Evolutionary conservation across 1,140 invertebrate species (phyloP).

Genomic region (Megalopta genalis): DNA sequence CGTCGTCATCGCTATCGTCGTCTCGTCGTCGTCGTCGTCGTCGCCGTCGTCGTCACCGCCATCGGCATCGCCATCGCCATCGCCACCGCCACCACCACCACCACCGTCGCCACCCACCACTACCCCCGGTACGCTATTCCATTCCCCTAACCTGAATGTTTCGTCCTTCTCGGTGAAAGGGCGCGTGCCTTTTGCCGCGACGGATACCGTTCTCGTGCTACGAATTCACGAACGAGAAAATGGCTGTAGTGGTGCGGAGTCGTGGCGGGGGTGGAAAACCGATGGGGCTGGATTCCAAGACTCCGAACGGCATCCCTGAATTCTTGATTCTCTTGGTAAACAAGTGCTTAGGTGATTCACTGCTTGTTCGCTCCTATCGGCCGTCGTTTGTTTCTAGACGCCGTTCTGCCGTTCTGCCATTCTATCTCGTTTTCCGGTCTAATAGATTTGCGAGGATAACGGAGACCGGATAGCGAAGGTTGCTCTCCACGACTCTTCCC

Average conservation of each 20-base stretch:
- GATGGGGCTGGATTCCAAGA: slow-evolving; percentile 69
- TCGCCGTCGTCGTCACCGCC: neutral
- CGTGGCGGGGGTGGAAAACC: slow-evolving; percentile 41
- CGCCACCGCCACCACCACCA: neutral
- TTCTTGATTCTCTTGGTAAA: slow-evolving; percentile 79
- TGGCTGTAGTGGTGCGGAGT: slow-evolving; percentile 43
- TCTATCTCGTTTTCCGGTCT: slow-evolving; percentile 77
- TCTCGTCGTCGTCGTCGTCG: neutral
- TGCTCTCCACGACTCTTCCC: slow-evolving; percentile 14
- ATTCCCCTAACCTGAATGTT: slow-evolving; percentile 51
- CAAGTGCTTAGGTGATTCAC: slow-evolving; percentile 79
- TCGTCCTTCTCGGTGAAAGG: slow-evolving; percentile 17
- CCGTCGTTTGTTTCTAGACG: slow-evolving; percentile 78
- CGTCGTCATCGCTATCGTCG: neutral
- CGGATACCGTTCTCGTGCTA: slow-evolving; percentile 22
- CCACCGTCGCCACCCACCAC: neutral
- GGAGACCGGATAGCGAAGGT: slow-evolving; percentile 6
- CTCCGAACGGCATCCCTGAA: slow-evolving; percentile 72
- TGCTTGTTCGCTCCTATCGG: slow-evolving; percentile 78
- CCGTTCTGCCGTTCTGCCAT: slow-evolving; percentile 71
- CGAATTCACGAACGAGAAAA: slow-evolving; percentile 20
- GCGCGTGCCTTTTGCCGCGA: slow-evolving; percentile 1
- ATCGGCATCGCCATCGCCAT: neutral
- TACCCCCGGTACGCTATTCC: slow-evolving; percentile 25
- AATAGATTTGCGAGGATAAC: slow-evolving; percentile 70